A percentile compares a stretch with the other conserved stretches of the same genome.
phyloP scores from a whole-genome alignment of 2,888 invertebrate species.

The Parascotia fuliginaria region DNA sequence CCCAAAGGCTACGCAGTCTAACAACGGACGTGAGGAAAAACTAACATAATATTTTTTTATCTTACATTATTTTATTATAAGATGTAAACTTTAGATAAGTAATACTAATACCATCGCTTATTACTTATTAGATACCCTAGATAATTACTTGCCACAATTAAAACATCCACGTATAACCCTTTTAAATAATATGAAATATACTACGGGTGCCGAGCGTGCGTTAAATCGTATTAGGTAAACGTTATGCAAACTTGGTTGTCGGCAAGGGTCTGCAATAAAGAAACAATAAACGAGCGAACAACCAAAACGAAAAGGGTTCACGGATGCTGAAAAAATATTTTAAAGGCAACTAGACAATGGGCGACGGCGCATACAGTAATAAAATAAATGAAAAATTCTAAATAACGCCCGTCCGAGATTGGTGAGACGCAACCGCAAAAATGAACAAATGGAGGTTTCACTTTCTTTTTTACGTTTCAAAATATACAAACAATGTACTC shows the following conservation, averaged over 20 bases:
- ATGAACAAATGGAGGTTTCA: slow-evolving; percentile 56
- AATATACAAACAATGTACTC: slow-evolving; percentile 47
- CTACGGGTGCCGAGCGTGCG: slow-evolving; percentile 46
- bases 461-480: slow-evolving; percentile 60
- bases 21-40: slow-evolving; percentile 52
- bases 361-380: slow-evolving; percentile 57
- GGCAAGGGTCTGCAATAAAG: slow-evolving; percentile 69
- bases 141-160: slow-evolving; percentile 35
- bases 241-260: slow-evolving; percentile 71
- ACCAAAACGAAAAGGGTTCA: slow-evolving; percentile 71
- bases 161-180: slow-evolving; percentile 27
- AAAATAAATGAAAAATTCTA: slow-evolving; percentile 66
- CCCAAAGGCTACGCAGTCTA: slow-evolving; percentile 50
- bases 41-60: too few relatives aligned
- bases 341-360: slow-evolving; percentile 69
- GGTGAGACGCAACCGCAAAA: slow-evolving; percentile 59
- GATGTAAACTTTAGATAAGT: slow-evolving; percentile 53
- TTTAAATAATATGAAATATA: slow-evolving; percentile 49
- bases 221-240: slow-evolving; percentile 57
- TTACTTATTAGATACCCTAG: slow-evolving; percentile 45
- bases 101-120: slow-evolving; percentile 33
- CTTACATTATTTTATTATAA: slow-evolving; percentile 32
- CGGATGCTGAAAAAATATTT: slow-evolving; percentile 62
- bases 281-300: slow-evolving; percentile 71
- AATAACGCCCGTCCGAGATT: slow-evolving; percentile 57